Base-by-base conservation (phyloP, 2,113 vertebrate species). In the Cheirogaleus medius region DNA sequence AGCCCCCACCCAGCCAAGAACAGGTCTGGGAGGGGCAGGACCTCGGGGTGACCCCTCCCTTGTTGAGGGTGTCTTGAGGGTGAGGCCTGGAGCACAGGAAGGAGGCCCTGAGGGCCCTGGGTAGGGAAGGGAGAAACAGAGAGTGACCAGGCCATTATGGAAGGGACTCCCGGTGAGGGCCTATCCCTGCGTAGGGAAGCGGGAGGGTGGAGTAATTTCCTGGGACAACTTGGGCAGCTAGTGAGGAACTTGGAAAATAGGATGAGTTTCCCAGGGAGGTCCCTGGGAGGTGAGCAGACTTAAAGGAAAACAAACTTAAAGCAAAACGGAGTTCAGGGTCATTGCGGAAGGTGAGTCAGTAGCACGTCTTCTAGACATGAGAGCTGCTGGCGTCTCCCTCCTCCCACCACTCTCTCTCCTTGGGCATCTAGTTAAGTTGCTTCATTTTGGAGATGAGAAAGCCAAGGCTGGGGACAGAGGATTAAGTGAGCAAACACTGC, bases 1-100 rank as follows among this genome's bases (percentile, higher is more conserved):
- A 97, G 96, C 74, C 91, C 77, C 68, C 58, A 54, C 56, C 49
- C 64, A 44, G 78, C 52, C 49, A 87, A 95, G 74, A 97, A 94
- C 78, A 93, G 98, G 91, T 87, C 80, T 69, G 60, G 83, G 86
- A 93, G 18, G 73, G 77, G 42, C 66, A 95, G 66, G 85, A 54
- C 14, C 27, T 14, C 34, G 60, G 15, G 5, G 14, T 88, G 94
- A 94, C 84, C 74, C 18, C 32, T 77, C 6, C 15, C 34, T 76
- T 64, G 56, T 85, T 68, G 56, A 74, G 83, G 47, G 60, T 56
- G 10, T 82, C 66, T 39, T 25, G 68, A 42, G 37, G 12, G 44
- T 20, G 37, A 86, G 60, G 71, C 8, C 32, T 80, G 8, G 58
- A 44, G 84, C 29, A 9, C 23, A 49, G 58, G 83, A 64, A 78